Evolutionary conservation across 2,797 vertebrate genomes (phyloP), one percentile per base, ranked within the genome.

Genomic region (Poeciliopsis gracilis): DNA sequence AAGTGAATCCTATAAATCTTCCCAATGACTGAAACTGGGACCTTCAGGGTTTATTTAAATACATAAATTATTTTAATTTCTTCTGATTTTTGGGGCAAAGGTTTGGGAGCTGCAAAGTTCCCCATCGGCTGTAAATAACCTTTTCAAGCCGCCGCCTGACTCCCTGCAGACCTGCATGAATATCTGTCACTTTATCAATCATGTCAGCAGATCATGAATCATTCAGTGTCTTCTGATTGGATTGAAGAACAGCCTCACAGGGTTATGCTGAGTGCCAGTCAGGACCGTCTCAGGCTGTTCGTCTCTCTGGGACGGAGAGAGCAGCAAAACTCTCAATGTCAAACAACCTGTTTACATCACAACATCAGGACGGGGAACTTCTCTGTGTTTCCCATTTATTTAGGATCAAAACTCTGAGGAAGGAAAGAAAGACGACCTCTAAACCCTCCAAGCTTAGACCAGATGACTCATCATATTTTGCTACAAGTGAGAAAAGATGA

Each of bases 51-150:
- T 82, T 61, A 13, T 83, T 79, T 85, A 91, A 91, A 87, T 89
- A 87, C 86, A 90, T 66, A 91, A 86, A 93, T 93, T 67, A 90
- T 90, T 92, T 92, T 86, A 88, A 93, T 95, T 91, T 67, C 45
- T 84, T 84, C 10, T 33, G 84, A 71, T 76, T 43, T n/a, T 49
- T 77, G 67, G 72, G 70, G 25, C 59, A 7, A 71, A 47, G 47
- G 46, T 4, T 77, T 70, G 71, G 53, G 36, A 18, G 72, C 46
- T 25, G 73, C 28, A 63, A 33, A 84, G 18, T 77, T 78, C 13
- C 7, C 84, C 36, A 75, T 72, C 45, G 73, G 33, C 33, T 28
- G 20, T 0, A 5, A 73, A 59, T 46, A 86, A 74, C 70, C 45
- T 84, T 76, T 79, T 15, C 43, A 72, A 77, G 67, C 61, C 45